These are phyloP conservation scores for Caerostris extrusa DNA, from an alignment of 1,140 invertebrate genomes.

Conservation along the genomic window DNA sequence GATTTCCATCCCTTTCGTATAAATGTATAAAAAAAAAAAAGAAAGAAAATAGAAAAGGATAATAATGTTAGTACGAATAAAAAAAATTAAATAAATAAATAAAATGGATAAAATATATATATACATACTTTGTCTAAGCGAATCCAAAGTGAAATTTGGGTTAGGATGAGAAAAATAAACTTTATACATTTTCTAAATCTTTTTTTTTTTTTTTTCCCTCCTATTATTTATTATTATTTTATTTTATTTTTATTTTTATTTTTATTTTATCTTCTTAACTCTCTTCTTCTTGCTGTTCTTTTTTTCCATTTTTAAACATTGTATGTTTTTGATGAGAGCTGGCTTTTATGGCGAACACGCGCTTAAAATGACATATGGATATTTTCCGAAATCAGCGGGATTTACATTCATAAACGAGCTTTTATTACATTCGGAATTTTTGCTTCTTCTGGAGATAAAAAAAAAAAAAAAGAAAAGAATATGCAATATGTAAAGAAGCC, in stretches of 20 bases:
- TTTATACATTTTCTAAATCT: neutral
- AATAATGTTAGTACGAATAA: constrained; percentile 49
- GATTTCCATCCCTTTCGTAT: neutral
- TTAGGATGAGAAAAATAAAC: constrained; percentile 64
- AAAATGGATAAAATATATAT: constrained; percentile 10
- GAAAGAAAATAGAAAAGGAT: constrained; percentile 54
- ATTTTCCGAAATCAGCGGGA: constrained; percentile 70
- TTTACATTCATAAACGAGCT: constrained; percentile 74
- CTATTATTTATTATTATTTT: neutral
- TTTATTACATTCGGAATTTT: constrained; percentile 70
- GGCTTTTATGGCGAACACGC: constrained; percentile 48
- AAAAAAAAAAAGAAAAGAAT: neutral
- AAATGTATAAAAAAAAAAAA: constrained; percentile 56
- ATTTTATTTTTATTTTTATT: too few relatives aligned
- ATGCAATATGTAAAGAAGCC: constrained; percentile 20
- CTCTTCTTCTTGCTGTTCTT: neutral
- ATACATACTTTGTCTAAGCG: neutral
- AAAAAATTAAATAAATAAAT: too few relatives aligned
- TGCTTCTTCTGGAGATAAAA: neutral
- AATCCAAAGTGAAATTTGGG: constrained; percentile 67
- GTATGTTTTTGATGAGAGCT: constrained; percentile 62
- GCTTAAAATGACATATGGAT: constrained; percentile 72
- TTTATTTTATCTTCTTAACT: neutral
- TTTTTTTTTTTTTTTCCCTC: neutral
- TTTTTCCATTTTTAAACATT: constrained; percentile 60